A percentile compares a stretch with the other conserved stretches of the same genome.
Evolutionary conservation across 2,888 invertebrate genomes (phyloP).

Genomic region (Pseudococcus viburni): DNA sequence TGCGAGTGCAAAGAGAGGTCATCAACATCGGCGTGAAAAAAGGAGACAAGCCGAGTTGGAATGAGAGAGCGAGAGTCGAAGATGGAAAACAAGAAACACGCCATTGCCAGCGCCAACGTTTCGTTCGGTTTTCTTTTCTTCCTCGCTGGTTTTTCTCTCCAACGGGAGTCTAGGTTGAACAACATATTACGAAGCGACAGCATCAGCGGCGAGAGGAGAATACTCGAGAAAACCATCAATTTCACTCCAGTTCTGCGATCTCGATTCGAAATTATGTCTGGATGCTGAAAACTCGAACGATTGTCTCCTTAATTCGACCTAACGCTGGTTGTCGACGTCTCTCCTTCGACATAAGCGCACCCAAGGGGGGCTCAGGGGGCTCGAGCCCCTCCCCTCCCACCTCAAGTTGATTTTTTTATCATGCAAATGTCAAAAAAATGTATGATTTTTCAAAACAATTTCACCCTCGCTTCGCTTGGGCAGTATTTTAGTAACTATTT

Average conservation of each 20-base stretch:
- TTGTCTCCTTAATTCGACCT: background rate
- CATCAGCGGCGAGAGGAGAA: background rate
- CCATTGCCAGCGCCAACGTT: background rate
- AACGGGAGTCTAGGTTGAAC: background rate
- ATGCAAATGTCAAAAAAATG: too few species aligned
- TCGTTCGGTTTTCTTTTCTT: background rate
- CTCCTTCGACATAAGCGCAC: too few species aligned
- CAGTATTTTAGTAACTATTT: too few species aligned
- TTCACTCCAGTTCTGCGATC: background rate
- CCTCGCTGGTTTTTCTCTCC: background rate
- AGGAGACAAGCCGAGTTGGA: background rate
- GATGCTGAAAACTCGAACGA: background rate
- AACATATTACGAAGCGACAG: slow-evolving; percentile 27
- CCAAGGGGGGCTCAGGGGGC: too few species aligned
- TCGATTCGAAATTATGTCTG: slow-evolving; percentile 4
- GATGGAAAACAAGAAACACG: slow-evolving; percentile 26
- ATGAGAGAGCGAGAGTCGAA: background rate
- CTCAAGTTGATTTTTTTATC: too few species aligned
- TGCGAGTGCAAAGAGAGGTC: background rate
- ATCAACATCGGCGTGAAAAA: slow-evolving; percentile 22
- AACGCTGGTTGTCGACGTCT: slow-evolving; percentile 45
- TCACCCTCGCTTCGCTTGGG: too few species aligned
- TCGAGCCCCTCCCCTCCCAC: too few species aligned
- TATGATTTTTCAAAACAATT: too few species aligned
- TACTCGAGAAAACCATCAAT: slow-evolving; percentile 51